Evolutionary conservation across 2,888 invertebrate species (phyloP), one percentile per base, ranked within the genome.

Genomic region (Drosophila helvetica): DNA sequence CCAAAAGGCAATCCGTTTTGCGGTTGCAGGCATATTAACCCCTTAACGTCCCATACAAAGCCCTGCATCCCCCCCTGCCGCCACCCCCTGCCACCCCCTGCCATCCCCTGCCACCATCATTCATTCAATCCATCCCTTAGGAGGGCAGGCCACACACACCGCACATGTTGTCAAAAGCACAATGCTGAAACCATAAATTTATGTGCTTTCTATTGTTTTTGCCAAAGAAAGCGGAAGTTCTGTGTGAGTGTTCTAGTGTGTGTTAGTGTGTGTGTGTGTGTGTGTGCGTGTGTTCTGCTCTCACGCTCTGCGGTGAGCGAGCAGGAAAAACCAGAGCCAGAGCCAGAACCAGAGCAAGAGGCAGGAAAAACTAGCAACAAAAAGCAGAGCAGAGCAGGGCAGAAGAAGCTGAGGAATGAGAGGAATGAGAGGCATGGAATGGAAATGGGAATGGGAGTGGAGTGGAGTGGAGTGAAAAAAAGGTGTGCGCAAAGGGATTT

Each of bases 111-210:
- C 46, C 43, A 22, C 17, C 47, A 47, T n/a, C 38, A 10, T 18
- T 17, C 27, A 18, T 19, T 33, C 18, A 30, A 30, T 51, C 33
- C 22, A 42, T 7, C 52, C 52, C 42, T 15, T 42, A 42, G 18
- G 55, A 66, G 54, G 66, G 55, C 50, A 54, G 70, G 60, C 27
- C 27, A 27, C 64, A 22, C 38, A 53, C 38, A 54, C 63, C 70
- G 51, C 79, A 77, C 79, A 79, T 82, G 80, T 68, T 85, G 85
- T 88, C 85, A 88, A 88, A 88, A 85, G 85, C 85, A 87, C 88
- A 89, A 85, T 85, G 89, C 89, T 80, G 81, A 81, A 87, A 89
- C 89, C 86, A 89, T 89, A 86, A 86, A 86, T 89, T 89, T 87
- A 86, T 89, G 89, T 88, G 88, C 83, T 84, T 85, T 86, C 89